Base-by-base conservation (phyloP, 2,797 vertebrate genomes). In the Chaetodon trifasciatus region DNA sequence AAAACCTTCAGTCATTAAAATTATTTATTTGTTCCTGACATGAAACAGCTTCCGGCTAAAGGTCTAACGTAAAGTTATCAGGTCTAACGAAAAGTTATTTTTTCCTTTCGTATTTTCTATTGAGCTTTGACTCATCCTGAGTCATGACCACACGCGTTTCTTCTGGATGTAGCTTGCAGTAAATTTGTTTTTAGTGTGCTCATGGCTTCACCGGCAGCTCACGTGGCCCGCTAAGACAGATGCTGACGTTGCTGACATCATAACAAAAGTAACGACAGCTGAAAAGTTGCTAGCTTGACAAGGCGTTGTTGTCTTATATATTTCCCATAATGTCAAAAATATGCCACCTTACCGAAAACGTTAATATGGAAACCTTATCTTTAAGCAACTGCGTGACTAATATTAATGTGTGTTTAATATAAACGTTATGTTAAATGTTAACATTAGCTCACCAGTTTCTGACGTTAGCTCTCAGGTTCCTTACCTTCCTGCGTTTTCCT, bases 401-500 rank as follows among this genome's bases (percentile, higher is more conserved):
- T 7, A 10, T 39, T 39, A 28, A 28, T 3, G 42, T 44, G 42
- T 9, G 42, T 44, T 13, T 2, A 44, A 44, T 13, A 15, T 21
- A 12, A 37, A 58, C 4, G 8, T 28, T 1, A 8, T 39, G 70
- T 40, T 65, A 76, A 64, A 52, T 23, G 47, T 32, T 66, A 61
- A 32, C 60, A 13, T 49, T 64, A 64, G 37, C 62, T 55, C 9
- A 0, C 16, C 0, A 17, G 0, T 9, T 21, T 42, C 1, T 10
- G 3, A 40, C 1, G 11, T 37, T 35, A 37, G 24, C 37, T 40
- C 0, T 6, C 4, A 1, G 35, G 19, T 24, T 66, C 2, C 86
- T 91, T 76, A 96, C 96, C 95, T 88, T 93, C 84, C 17, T 92
- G 87, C 2, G 92, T 87, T n/a, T 88, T 91, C 44, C 89, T 82